Conservation (phyloP, 1,140 invertebrate species). For the Macrostomum lignano region DNA sequence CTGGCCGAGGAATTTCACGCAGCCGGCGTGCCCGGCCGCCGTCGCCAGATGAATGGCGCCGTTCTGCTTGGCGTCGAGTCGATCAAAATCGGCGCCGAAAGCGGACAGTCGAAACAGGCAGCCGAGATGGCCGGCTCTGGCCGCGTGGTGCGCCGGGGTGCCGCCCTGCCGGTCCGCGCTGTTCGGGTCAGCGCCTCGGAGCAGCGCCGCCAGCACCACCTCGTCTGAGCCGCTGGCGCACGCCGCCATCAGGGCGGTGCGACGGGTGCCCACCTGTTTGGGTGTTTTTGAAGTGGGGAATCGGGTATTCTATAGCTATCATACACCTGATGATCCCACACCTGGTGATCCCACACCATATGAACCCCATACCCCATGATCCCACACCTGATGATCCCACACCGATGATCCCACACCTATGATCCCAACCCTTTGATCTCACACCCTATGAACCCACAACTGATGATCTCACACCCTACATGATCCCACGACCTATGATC, state of each 20-base stretch:
- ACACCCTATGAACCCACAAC: too few species aligned
- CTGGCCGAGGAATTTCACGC: constrained; percentile 21
- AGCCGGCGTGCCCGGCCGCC: constrained; percentile 16
- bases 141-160: constrained; percentile 22
- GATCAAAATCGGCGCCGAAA: constrained; percentile 24
- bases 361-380: too few species aligned
- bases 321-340: too few species aligned
- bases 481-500: too few species aligned
- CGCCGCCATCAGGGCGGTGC: constrained; percentile 24
- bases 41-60: constrained; percentile 20
- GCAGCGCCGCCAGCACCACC: constrained; percentile 18
- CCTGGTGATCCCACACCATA: too few species aligned
- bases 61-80: constrained; percentile 1
- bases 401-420: too few species aligned
- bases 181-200: constrained; percentile 17
- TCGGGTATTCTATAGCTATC: too few species aligned
- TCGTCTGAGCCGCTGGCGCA: constrained; percentile 16
- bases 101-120: constrained; percentile 15
- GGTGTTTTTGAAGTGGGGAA: too few species aligned
- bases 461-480: too few species aligned
- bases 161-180: constrained; percentile 14
- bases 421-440: too few species aligned
- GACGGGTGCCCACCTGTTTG: too few species aligned
- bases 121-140: constrained; percentile 15
- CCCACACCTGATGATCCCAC: too few species aligned